These are phyloP conservation scores for Synodontis membranacea DNA, from an alignment of 2,113 vertebrate species.

Conservation along the genomic window DNA sequence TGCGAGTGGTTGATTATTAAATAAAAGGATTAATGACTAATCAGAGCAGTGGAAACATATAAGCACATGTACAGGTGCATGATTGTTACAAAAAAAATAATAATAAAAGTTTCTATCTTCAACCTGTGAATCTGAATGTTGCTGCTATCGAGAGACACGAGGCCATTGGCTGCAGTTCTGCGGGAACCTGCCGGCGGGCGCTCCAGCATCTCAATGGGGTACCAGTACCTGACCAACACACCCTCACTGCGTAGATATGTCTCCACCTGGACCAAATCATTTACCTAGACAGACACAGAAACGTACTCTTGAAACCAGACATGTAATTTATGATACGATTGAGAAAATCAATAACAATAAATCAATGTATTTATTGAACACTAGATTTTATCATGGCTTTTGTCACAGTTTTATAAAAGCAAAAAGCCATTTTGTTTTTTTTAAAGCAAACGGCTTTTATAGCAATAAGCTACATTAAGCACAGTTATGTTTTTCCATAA, in stretches of 20 bases:
- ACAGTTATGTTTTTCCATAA: background rate
- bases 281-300: conserved; percentile 75
- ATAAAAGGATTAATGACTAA: background rate
- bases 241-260: conserved; percentile 94
- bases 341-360: background rate
- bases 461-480: background rate
- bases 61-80: background rate
- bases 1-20: background rate
- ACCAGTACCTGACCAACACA: conserved; percentile 95
- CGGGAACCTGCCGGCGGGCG: conserved; percentile 90
- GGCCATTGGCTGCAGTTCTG: conserved; percentile 90
- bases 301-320: background rate
- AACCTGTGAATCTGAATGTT: conserved; percentile 98
- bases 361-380: background rate
- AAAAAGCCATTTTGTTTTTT: background rate
- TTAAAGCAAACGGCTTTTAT: too few relatives aligned
- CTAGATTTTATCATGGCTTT: background rate
- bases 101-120: background rate
- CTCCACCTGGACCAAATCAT: conserved; percentile 95
- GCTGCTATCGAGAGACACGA: conserved; percentile 92
- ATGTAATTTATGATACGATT: background rate
- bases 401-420: background rate
- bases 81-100: background rate
- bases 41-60: background rate
- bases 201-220: conserved; percentile 96